A percentile compares a stretch with the other conserved stretches of the same genome.
Evolutionary conservation across 2,888 invertebrate species (phyloP).

Genomic region (Cheilosia urbana): DNA sequence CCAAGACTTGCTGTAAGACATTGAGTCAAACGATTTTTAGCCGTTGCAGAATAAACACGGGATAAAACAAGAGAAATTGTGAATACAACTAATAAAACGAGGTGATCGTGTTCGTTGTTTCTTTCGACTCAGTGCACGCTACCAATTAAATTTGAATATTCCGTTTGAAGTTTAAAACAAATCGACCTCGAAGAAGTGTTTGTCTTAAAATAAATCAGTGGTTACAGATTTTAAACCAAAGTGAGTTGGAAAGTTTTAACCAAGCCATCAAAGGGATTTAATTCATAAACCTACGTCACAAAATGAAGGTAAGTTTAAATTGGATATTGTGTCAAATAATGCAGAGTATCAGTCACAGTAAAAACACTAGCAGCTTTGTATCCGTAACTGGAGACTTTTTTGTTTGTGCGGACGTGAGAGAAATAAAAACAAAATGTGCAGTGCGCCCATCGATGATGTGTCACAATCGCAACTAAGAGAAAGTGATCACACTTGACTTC

Average conservation of each 20-base stretch:
- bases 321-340: conserved; percentile 4
- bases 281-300: conserved; percentile 1
- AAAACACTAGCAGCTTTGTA: not conserved
- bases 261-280: not conserved
- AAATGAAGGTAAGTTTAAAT: conserved; percentile 58
- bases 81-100: conserved; percentile 11
- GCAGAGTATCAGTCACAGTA: not conserved
- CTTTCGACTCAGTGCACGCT: not conserved
- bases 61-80: conserved; percentile 59
- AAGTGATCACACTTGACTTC: conserved; percentile 64
- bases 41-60: conserved; percentile 50
- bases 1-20: conserved; percentile 50
- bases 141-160: not conserved
- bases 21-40: conserved; percentile 60
- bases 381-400: too few species aligned
- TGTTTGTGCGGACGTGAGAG: too few species aligned
- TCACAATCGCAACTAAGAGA: conserved; percentile 52
- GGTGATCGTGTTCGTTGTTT: conserved; percentile 14
- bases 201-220: not conserved
- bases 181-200: too few species aligned
- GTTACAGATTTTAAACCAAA: not conserved
- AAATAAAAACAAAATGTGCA: conserved; percentile 3
- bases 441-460: conserved; percentile 55
- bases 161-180: not conserved
- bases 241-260: not conserved